Evolutionary conservation across 2,888 invertebrate species (phyloP), one percentile per base, ranked within the genome.

Genomic region (Dermolepida albohirtum): DNA sequence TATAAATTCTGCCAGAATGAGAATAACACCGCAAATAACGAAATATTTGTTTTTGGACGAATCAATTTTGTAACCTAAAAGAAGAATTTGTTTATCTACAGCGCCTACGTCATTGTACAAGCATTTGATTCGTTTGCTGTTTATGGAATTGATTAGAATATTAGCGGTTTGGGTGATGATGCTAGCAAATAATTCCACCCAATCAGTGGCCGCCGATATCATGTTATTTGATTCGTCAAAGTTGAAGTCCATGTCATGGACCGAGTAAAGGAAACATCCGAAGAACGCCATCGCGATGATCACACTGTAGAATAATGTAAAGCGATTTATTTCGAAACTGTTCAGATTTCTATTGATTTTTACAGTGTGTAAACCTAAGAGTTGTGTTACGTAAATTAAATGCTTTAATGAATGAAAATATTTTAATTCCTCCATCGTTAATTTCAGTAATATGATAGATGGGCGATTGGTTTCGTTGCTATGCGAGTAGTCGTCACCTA

Each of bases 111-210:
- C 39, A 34, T 55, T 43, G 22, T 39, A 67, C 7, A 69, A 66
- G n/a, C 39, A 14, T 14, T 57, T 44, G 27, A 69, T 57, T 51
- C 29, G 55, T 12, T 64, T 67, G 8, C 47, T 55, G 10, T 68
- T 68, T 22, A 64, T 51, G 50, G 69, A 71, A 29, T 41, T 65
- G n/a, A 68, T n/a, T 11, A 71, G 6, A 8, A 71, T 66, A 6
- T 62, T 64, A 2, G 43, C 57, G 0, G 70, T 62, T 55, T 72
- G 70, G 4, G 55, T 68, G 16, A 55, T 50, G 11, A 70, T 62
- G 5, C 68, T 66, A 2, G 71, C 64, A 40, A 71, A 72, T 14
- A 72, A 43, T 8, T 72, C 72, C 34, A 71, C 69, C 64, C 68
- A 68, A 44, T 68, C 71, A 1, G 66, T 72, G 14, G 71, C 70